Base-by-base conservation (phyloP, 1,140 invertebrate species). In the Hylaeus anthracinus region DNA sequence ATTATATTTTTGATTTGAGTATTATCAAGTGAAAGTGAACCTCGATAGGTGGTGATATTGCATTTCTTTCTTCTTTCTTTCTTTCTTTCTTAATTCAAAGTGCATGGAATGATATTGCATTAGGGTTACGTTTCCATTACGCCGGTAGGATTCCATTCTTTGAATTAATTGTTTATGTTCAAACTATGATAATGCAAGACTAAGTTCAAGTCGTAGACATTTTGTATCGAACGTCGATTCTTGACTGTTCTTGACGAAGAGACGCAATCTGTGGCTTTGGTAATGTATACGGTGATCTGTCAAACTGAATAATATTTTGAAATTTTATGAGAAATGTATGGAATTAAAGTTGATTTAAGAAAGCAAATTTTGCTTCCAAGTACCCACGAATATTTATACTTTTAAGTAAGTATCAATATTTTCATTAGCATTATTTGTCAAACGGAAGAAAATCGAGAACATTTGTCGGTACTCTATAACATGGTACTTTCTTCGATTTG, bases 221-320 rank as follows among this genome's bases (percentile, higher is more conserved):
- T 79, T 79, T 79, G 39, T 79, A 79, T 79, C 61, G 77, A 79
- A 73, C 70, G 73, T 79, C 77, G 77, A 79, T 79, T 58, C 43
- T 66, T 56, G 71, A 37, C 77, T 70, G 73, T 79, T 58, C 43
- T 66, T 56, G 71, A 37, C 55, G 37, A 3, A 51, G 48, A 64
- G 48, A 72, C 48, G 10, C 77, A 72, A 64, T 73, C 26, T 26
- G 43, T 51, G 63, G 64, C 45, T 64, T 64, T 55, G 26, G n/a
- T 56, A 72, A 79, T 63, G 66, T 43, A 26, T 26, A n/a, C 51
- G 26, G 56, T 63, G n/a, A n/a, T 72, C 64, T 45, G 39, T n/a
- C 39, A 72, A 60, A 37, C 26, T 0, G 37, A 65, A 78, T 73
- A n/a, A 37, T 0, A 39, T 12, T 41, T 41, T 39, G 15, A 5